Evolutionary conservation across 1,140 invertebrate species (phyloP).

Genomic region (Bicyclus anynana): DNA sequence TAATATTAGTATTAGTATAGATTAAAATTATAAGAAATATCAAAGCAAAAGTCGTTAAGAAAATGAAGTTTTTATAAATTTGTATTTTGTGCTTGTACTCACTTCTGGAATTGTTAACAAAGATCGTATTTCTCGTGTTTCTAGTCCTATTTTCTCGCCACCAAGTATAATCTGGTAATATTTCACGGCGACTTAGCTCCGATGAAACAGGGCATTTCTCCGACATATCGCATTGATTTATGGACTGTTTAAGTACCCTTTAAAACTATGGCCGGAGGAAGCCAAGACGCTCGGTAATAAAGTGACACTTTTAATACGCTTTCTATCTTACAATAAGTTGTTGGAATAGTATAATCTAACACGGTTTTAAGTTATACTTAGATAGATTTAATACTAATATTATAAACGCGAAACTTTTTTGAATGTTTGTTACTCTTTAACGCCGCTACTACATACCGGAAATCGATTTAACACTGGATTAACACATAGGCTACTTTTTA

Average conservation of each 20-base stretch:
- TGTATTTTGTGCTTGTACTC: no score
- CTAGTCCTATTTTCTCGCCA: constrained; percentile 7
- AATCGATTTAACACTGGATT: no score
- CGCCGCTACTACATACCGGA: no score
- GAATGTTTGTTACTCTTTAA: no score
- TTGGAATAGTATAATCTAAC: neutral
- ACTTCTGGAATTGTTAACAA: neutral
- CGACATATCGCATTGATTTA: constrained; percentile 72
- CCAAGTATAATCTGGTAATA: constrained; percentile 54
- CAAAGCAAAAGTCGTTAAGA: no score
- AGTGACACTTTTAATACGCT: constrained; percentile 21
- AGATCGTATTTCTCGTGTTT: neutral
- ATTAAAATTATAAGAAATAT: no score
- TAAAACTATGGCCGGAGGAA: constrained; percentile 60
- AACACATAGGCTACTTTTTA: no score
- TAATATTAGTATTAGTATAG: no score
- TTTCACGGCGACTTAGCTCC: constrained; percentile 55
- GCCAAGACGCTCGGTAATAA: constrained; percentile 38
- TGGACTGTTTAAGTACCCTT: constrained; percentile 68
- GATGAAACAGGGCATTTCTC: constrained; percentile 66
- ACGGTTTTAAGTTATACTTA: no score
- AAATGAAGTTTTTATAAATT: no score
- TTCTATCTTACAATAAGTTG: neutral
- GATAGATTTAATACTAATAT: no score
- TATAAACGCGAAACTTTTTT: no score